Base-by-base conservation (phyloP, 1,140 invertebrate species). In the Heliothis virescens region DNA sequence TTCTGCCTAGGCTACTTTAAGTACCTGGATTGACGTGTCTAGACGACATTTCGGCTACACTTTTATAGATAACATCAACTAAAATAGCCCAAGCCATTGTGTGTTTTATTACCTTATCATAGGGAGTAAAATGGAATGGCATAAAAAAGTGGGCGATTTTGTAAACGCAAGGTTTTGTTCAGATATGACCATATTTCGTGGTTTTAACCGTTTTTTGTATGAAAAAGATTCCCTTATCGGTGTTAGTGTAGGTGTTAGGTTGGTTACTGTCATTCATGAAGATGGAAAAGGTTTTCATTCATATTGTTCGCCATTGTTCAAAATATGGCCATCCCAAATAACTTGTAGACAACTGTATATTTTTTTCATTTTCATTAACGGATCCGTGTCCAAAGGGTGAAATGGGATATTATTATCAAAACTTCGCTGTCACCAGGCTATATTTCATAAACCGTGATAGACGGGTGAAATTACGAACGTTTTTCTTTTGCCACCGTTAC, bases 1-100 rank as follows among this genome's bases (percentile, higher is more conserved):
- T 63, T 12, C 50, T 9, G 67, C 62, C 50, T 71, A 71, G 48
- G 47, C 34, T 7, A 41, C 34, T 57, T 77, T 47, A 69, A 78
- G 63, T 59, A 67, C 52, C 18, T 47, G 57, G 10, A 65, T 15
- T 59, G 29, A 57, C 21, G 12, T 21, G 62, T 67, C 63, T 78
- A 67, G 63, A 78, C 75, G 13, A n/a, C 62, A 78, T 69, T 78
- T 67, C 75, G 63, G 75, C 62, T 69, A 78, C 48, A 53, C 74
- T 55, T 78, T 77, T 59, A 78, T 12, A 57, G 75, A 78, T 78
- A 78, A 21, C n/a, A 78, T 78, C 75, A 69, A 12, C 16, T 26
- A 41, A 67, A 47, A 12, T n/a, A 7, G 16, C 15, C 12, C 50
- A 65, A n/a, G 3, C 62, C 52, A 78, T 78, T 78, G 52, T 78